Evolutionary conservation across 2,888 invertebrate genomes (phyloP).

Genomic region (Linnaemya vulpina): DNA sequence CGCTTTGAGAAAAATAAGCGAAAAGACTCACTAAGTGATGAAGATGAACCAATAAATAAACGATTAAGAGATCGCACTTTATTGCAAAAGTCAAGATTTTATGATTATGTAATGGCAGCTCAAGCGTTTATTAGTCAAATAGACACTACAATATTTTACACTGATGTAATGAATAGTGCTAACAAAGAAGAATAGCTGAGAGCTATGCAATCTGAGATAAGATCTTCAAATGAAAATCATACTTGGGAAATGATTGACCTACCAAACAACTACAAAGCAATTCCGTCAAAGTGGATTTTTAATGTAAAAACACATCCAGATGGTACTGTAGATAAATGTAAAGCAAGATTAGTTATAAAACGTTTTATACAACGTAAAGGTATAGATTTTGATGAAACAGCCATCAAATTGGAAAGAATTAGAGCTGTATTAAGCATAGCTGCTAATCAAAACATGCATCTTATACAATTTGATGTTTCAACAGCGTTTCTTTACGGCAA

Average conservation of each 20-base stretch:
- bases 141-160: background rate
- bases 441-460: constrained; percentile 31
- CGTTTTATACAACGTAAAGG: constrained; percentile 72
- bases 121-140: constrained; percentile 19
- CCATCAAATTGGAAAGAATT: constrained; percentile 65
- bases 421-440: constrained; percentile 63
- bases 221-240: constrained; percentile 14
- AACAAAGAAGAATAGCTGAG: background rate
- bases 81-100: background rate
- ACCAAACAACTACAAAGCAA: background rate
- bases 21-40: background rate
- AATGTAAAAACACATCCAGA: constrained; percentile 10
- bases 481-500: no score
- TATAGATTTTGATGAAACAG: constrained; percentile 68
- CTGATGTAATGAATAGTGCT: background rate
- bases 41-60: constrained; percentile 16
- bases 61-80: constrained; percentile 20
- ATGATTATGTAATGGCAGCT: constrained; percentile 23
- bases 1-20: constrained; percentile 13
- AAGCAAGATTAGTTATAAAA: constrained; percentile 29
- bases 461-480: no score
- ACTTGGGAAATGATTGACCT: constrained; percentile 17
- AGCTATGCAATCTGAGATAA: constrained; percentile 67
- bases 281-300: constrained; percentile 10
- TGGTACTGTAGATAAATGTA: constrained; percentile 19